Base-by-base conservation (phyloP, 2,888 invertebrate genomes). In the Spilosoma lubricipeda region DNA sequence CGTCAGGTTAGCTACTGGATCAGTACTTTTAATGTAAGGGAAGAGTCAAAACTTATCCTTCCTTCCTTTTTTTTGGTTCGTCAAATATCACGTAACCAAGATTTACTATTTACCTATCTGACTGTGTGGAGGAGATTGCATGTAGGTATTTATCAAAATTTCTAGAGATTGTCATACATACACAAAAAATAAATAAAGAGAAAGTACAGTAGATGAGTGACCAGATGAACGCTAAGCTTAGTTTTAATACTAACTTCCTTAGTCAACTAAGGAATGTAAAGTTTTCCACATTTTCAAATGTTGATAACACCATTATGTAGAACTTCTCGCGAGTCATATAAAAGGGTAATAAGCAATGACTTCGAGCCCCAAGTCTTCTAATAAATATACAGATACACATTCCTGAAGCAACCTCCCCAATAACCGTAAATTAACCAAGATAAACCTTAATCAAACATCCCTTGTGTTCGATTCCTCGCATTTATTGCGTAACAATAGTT, bases 391-490 rank as follows among this genome's bases (percentile, higher is more conserved):
- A 81, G 70, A 79, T 78, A 82, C 71, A 81, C 71, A 79, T 78
- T 86, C 78, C 73, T 71, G 75, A 82, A 82, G 72, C 67, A 76
- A 85, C 73, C 80, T 85, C 85, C 84, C 91, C 92, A 91, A 92
- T 94, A 93, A 92, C 89, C 91, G 91, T 93, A 94, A 94, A 94
- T 94, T 93, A 93, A 92, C 91, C 89, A 88, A 93, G 94, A 94
- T 95, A 95, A 94, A 93, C 92, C 94, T 93, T 95, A 94, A 94
- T 95, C 93, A 94, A 94, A 93, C 91, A 92, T 93, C 93, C 93
- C 93, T 91, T 90, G 94, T 92, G 93, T 92, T 94, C 94, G 91
- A 93, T 93, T 92, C 90, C 87, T 85, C 89, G 88, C 93, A 92
- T 94, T 95, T 94, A 95, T 94, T 94, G 92, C 90, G 89, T 89